Conservation (phyloP, 2,113 vertebrate genomes). For the human (Homo sapiens) region GRCh38 chr22:28251001-28251500, state of each 20-base stretch:
- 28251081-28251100: neutral
- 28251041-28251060: neutral
- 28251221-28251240: neutral
- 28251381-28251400: neutral
- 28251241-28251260: neutral
- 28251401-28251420: neutral
- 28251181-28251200: slow-evolving; percentile 37
- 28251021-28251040: neutral
- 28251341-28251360: neutral
- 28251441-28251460: neutral
- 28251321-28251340: neutral
- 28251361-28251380: slow-evolving; percentile 18
- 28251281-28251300: neutral
- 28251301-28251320: neutral
- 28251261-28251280: slow-evolving; percentile 10
- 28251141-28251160: neutral
- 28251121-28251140: neutral
- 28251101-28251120: neutral
- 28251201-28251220: neutral
- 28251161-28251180: neutral
- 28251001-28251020: neutral
- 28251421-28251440: neutral
- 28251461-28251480: neutral
- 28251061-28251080: neutral
- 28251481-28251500: neutral